Conservation (phyloP, 2,797 vertebrate species). For the Furcifer pardalis region DNA sequence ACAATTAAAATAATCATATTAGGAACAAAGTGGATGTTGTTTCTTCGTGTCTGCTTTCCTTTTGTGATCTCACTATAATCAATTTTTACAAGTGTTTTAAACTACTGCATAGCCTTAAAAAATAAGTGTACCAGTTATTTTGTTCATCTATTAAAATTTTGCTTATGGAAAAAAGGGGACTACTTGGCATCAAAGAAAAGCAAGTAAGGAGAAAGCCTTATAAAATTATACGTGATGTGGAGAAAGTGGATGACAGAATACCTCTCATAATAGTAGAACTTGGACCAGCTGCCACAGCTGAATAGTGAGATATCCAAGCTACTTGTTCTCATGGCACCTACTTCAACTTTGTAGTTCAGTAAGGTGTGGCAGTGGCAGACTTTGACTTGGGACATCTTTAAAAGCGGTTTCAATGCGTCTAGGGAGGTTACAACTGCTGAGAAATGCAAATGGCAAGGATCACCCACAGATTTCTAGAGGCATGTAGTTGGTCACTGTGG, state of each 20-base stretch:
- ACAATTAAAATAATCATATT: neutral
- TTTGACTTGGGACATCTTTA: no score
- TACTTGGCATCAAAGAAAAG: neutral
- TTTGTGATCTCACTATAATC: neutral
- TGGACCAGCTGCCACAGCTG: neutral
- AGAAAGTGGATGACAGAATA: neutral
- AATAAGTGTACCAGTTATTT: neutral
- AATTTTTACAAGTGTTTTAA: neutral
- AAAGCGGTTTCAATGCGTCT: no score
- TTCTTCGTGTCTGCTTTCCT: neutral
- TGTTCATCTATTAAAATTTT: neutral
- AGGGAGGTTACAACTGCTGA: neutral
- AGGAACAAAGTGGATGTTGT: neutral
- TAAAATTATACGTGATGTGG: neutral
- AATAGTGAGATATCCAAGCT: neutral
- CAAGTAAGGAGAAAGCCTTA: neutral
- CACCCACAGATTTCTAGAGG: neutral
- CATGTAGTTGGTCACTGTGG: neutral
- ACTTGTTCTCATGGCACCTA: neutral
- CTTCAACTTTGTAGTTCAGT: no score
- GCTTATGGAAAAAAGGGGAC: neutral
- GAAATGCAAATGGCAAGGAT: neutral
- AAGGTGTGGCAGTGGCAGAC: no score
- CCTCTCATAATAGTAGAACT: neutral
- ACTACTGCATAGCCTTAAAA: neutral